Conservation (phyloP, 2,888 invertebrate species). For the Drosophila greeni region DNA sequence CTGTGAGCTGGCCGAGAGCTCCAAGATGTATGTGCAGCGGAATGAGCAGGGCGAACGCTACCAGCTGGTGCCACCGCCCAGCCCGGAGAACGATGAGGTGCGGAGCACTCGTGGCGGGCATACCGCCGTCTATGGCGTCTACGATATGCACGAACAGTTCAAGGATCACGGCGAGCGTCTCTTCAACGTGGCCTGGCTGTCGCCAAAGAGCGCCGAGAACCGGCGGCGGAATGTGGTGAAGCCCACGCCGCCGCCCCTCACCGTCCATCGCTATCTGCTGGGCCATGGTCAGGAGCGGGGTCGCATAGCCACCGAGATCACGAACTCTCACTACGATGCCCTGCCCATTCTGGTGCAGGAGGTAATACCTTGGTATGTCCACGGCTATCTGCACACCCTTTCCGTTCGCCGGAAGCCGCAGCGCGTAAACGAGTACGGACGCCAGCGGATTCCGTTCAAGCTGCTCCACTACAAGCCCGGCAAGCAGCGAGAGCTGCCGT, state of each 20-base stretch:
- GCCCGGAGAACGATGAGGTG: constrained; percentile 77
- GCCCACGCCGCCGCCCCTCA: constrained; percentile 82
- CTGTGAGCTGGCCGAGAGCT: constrained; percentile 89
- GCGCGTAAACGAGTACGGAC: constrained; percentile 41
- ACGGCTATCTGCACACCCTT: constrained; percentile 93
- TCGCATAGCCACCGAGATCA: constrained; percentile 90
- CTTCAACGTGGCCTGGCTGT: constrained; percentile 84
- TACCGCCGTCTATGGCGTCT: constrained; percentile 84
- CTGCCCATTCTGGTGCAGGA: constrained; percentile 91
- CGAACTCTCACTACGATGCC: constrained; percentile 87
- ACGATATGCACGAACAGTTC: constrained; percentile 81
- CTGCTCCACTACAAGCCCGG: constrained; percentile 86
- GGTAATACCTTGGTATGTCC: constrained; percentile 94
- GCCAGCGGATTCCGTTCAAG: constrained; percentile 79
- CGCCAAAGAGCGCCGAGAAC: constrained; percentile 42
- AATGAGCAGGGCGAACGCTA: constrained; percentile 83
- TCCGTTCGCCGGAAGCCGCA: constrained; percentile 52
- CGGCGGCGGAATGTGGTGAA: constrained; percentile 39
- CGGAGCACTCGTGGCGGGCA: constrained; percentile 85
- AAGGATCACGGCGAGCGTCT: constrained; percentile 79
- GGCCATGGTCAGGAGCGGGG: constrained; percentile 96
- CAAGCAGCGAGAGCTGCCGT: constrained; percentile 88
- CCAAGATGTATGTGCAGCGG: constrained; percentile 89
- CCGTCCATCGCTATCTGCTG: constrained; percentile 89
- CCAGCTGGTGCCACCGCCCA: constrained; percentile 83